A percentile compares a stretch with the other conserved stretches of the same genome.
phyloP scores from a whole-genome alignment of 2,797 vertebrate genomes.

The Hemitrygon akajei region DNA sequence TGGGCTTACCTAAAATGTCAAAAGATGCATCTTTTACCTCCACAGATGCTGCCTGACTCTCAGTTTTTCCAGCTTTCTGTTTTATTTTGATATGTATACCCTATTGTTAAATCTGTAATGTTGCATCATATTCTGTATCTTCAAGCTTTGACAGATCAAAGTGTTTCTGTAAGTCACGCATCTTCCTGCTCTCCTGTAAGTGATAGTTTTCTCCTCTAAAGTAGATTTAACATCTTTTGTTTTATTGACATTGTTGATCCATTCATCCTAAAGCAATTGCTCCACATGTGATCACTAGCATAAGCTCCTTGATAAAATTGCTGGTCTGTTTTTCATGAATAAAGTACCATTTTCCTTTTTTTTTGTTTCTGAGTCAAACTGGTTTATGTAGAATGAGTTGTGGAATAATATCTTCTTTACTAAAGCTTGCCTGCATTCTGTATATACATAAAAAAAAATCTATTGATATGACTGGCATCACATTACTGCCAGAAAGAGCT shows the following conservation, averaged over 20 bases:
- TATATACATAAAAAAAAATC: not conserved
- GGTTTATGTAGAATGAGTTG: not conserved
- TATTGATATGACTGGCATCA: not conserved
- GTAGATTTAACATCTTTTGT: not conserved
- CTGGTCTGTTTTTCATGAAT: not conserved
- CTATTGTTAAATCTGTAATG: not conserved
- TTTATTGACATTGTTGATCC: not conserved
- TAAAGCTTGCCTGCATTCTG: not conserved
- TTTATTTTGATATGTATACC: no score
- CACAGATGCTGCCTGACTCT: no score
- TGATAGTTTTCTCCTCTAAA: not conserved
- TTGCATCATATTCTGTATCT: no score
- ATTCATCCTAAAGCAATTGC: not conserved
- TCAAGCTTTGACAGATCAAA: not conserved
- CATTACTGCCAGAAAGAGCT: not conserved
- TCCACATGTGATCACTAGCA: not conserved
- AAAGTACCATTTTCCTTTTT: not conserved
- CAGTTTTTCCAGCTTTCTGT: no score
- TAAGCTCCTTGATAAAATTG: not conserved
- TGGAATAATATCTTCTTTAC: not conserved
- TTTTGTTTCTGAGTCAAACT: not conserved
- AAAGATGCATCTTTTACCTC: no score
- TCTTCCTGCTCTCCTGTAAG: not conserved
- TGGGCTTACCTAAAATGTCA: no score
- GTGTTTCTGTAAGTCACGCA: not conserved